phyloP scores from a whole-genome alignment of 1,140 invertebrate species.

The Sarcophaga bullata region DNA sequence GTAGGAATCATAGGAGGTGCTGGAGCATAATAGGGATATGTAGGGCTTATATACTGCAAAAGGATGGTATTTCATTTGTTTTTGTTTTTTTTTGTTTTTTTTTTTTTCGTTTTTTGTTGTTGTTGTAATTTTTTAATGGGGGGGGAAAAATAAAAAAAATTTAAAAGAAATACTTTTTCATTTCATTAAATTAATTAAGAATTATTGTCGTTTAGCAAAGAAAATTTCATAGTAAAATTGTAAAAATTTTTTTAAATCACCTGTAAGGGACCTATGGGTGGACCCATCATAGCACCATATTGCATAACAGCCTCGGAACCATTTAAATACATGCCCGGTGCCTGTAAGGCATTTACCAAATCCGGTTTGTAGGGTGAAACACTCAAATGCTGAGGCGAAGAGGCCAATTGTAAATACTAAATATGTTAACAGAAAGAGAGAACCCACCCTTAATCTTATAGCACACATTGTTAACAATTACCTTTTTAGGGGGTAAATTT shows the following conservation, averaged over 20 bases:
- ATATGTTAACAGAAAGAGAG: conserved; percentile 10
- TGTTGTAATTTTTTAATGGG: no score
- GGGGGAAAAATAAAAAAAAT: background rate
- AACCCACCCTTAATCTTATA: conserved; percentile 30
- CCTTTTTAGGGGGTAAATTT: background rate
- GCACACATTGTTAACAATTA: background rate
- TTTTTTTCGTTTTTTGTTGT: background rate
- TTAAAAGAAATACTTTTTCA: background rate
- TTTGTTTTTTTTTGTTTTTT: background rate
- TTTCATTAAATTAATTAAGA: background rate
- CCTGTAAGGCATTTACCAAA: conserved; percentile 67
- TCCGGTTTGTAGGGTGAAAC: conserved; percentile 70
- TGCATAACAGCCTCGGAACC: conserved; percentile 66
- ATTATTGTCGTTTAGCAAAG: background rate
- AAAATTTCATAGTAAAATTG: background rate
- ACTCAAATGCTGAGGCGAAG: conserved; percentile 67
- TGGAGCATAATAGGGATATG: conserved; percentile 81
- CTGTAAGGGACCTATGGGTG: conserved; percentile 67
- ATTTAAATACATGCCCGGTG: conserved; percentile 68
- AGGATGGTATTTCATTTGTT: no score
- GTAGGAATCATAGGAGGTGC: conserved; percentile 82
- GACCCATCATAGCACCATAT: conserved; percentile 69
- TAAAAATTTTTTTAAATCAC: conserved; percentile 58
- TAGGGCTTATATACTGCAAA: conserved; percentile 77
- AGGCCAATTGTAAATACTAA: conserved; percentile 65